A percentile compares a stretch with the other conserved stretches of the same genome.
Evolutionary conservation across 2,797 vertebrate genomes (phyloP).

Genomic region (Fratercula arctica): DNA sequence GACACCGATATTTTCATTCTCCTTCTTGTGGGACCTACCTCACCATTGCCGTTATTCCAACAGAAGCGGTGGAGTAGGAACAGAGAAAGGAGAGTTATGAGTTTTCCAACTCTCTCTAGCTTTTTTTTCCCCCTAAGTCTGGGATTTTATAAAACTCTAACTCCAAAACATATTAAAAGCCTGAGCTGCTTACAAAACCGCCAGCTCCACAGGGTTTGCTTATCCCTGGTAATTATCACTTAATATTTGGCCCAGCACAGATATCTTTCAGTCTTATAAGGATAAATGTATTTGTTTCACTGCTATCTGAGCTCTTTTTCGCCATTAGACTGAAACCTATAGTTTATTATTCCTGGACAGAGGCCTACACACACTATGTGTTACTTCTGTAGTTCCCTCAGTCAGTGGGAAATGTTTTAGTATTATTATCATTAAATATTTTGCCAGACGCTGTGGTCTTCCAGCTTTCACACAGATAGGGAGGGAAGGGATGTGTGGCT

Average conservation of each 20-base stretch:
- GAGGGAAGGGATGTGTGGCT: conserved; percentile 30
- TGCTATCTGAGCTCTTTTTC: conserved; percentile 65
- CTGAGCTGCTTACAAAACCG: conserved; percentile 57
- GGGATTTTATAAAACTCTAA: conserved; percentile 36
- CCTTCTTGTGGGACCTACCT: not conserved
- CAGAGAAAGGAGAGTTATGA: not conserved
- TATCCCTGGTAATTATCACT: conserved; percentile 71
- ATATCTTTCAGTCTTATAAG: conserved; percentile 57
- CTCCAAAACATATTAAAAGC: conserved; percentile 41
- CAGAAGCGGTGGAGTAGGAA: not conserved
- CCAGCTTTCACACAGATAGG: conserved; percentile 45
- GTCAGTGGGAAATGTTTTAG: conserved; percentile 66
- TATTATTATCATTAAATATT: conserved; percentile 65
- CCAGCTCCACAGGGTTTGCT: conserved; percentile 58
- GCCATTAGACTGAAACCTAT: conserved; percentile 40
- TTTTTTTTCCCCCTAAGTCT: not conserved
- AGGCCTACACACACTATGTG: conserved; percentile 55
- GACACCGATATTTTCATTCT: not conserved
- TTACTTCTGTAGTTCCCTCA: conserved; percentile 50
- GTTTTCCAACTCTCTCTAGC: not conserved
- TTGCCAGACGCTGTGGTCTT: conserved; percentile 50
- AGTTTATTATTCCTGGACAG: conserved; percentile 69
- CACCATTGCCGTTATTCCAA: not conserved
- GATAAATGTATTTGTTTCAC: conserved; percentile 69
- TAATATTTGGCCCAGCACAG: conserved; percentile 64